Conservation (phyloP, 2,113 vertebrate genomes). For the Camelus dromedarius region DNA sequence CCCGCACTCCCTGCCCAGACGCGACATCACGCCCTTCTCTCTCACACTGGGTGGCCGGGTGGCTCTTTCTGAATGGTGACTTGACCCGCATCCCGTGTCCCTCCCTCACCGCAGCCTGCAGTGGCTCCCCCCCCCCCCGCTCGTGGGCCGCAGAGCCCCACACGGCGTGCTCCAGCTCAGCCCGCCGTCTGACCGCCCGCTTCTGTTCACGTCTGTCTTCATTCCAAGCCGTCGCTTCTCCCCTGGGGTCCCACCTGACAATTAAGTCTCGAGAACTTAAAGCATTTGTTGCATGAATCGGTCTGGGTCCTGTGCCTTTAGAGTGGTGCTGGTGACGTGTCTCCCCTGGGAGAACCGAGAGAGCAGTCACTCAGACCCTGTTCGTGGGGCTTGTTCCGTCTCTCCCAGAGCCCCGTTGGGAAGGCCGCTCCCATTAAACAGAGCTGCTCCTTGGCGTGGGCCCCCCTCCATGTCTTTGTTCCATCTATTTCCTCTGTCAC, state of each 20-base stretch:
- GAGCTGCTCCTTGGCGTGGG: not conserved
- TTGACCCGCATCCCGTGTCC: not conserved
- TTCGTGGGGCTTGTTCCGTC: not conserved
- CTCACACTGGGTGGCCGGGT: not conserved
- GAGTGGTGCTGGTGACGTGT: not conserved
- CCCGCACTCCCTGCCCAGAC: not conserved
- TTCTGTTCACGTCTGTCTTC: not conserved
- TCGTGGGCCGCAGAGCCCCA: too few relatives aligned
- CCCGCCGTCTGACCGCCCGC: not conserved
- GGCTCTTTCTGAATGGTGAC: not conserved
- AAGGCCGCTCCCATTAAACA: not conserved
- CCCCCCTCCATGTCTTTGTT: not conserved
- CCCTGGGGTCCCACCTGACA: not conserved
- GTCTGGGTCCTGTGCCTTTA: not conserved
- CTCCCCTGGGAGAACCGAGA: conserved; percentile 22
- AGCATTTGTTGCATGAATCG: not conserved
- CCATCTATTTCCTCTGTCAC: not conserved
- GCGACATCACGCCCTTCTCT: not conserved
- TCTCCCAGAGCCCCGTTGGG: not conserved
- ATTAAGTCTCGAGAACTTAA: not conserved
- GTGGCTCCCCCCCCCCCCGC: too few relatives aligned
- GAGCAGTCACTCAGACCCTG: not conserved
- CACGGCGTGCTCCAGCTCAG: not conserved
- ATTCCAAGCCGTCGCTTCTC: not conserved
- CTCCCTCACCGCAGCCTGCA: too few relatives aligned